Conservation (phyloP, 1,140 invertebrate genomes). For the Adoxophyes honmai region DNA sequence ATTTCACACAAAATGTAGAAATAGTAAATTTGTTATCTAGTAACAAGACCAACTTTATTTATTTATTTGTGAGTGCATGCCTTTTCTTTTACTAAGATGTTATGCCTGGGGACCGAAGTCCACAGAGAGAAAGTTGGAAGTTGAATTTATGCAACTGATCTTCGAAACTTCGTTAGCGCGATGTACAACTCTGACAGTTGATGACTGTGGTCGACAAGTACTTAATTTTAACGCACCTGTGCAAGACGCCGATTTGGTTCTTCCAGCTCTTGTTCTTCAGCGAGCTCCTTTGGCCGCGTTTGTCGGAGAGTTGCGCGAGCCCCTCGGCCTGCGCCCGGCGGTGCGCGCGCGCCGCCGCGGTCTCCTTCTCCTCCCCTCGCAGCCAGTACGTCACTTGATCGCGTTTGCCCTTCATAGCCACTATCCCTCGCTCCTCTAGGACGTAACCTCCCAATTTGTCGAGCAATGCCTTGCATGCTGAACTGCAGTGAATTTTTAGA, state of each 20-base stretch:
- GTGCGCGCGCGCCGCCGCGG: slow-evolving; percentile 73
- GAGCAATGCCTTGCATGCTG: slow-evolving; percentile 88
- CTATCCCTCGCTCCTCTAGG: slow-evolving; percentile 86
- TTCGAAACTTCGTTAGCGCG: no score
- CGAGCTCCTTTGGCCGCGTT: slow-evolving; percentile 79
- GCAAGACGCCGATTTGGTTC: slow-evolving; percentile 57
- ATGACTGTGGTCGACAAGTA: not conserved
- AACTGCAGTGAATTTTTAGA: slow-evolving; percentile 94
- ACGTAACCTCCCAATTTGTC: slow-evolving; percentile 92
- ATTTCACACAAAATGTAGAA: no score
- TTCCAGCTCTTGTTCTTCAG: slow-evolving; percentile 78
- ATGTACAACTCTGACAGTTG: no score
- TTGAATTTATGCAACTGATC: no score
- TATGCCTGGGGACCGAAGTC: no score
- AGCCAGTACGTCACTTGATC: slow-evolving; percentile 93
- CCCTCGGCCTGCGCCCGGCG: slow-evolving; percentile 74
- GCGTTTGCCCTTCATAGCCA: slow-evolving; percentile 92
- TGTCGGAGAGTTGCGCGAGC: slow-evolving; percentile 44
- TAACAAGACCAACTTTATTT: no score
- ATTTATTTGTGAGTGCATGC: no score
- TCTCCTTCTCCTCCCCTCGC: slow-evolving; percentile 83
- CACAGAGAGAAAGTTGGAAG: no score
- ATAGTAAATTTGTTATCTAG: no score
- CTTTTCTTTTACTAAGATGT: no score
- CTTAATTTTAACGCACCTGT: slow-evolving; percentile 38